These are phyloP conservation scores for Agonopterix alstromeriana DNA, from an alignment of 2,888 invertebrate species.

Conservation along the genomic window DNA sequence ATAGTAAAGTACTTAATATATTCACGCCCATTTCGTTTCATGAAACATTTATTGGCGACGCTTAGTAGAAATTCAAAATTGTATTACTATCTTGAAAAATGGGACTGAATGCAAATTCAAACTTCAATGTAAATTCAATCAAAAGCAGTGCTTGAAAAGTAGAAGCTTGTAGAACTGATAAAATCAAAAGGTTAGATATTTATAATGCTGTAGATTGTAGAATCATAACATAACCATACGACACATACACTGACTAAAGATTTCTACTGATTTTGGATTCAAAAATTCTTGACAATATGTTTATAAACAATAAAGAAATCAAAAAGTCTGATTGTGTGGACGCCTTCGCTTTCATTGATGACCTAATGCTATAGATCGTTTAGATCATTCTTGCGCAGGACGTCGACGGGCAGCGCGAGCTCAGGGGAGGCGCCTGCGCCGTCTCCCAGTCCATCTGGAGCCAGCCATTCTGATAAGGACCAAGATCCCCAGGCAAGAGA, in stretches of 20 bases:
- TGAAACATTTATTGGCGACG: slow-evolving; percentile 38
- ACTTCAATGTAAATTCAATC: too few species aligned
- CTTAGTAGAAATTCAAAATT: slow-evolving; percentile 6
- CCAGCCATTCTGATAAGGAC: slow-evolving; percentile 92
- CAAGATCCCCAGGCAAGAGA: slow-evolving; percentile 84
- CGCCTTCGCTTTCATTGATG: slow-evolving; percentile 51
- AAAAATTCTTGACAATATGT: neutral
- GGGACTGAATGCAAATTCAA: too few species aligned
- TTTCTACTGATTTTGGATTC: neutral
- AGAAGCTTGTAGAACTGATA: slow-evolving; percentile 10
- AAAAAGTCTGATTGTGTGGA: slow-evolving; percentile 47
- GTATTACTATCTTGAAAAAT: slow-evolving; percentile 1
- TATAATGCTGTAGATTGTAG: slow-evolving; percentile 23
- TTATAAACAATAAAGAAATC: slow-evolving; percentile 17
- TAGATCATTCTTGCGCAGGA: slow-evolving; percentile 73
- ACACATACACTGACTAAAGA: slow-evolving; percentile 40
- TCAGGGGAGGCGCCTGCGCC: slow-evolving; percentile 69
- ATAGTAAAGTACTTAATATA: neutral
- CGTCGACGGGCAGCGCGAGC: slow-evolving; percentile 69
- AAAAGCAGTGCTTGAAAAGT: neutral
- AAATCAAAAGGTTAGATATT: slow-evolving; percentile 6
- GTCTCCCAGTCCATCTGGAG: slow-evolving; percentile 91
- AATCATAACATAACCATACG: slow-evolving; percentile 38
- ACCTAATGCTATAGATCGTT: slow-evolving; percentile 66
- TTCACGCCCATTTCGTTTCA: slow-evolving; percentile 62